phyloP scores from a whole-genome alignment of 2,113 vertebrate species.

The Todiramphus chloris region DNA sequence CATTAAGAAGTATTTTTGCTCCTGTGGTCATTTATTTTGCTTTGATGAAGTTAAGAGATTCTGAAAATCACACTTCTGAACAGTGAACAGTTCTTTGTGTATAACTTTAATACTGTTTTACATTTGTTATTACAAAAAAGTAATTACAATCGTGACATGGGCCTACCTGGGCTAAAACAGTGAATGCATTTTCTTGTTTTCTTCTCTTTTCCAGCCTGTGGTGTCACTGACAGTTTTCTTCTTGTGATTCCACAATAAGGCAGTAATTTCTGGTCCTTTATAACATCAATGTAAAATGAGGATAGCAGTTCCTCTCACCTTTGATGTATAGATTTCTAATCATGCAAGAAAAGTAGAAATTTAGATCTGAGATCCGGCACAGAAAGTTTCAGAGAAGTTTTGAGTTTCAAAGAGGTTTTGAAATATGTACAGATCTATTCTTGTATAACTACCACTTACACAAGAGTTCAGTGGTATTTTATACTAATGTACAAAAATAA shows the following conservation, averaged over 20 bases:
- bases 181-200: not conserved
- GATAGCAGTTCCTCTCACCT: not conserved
- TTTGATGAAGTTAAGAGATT: not conserved
- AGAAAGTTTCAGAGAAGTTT: not conserved
- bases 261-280: not conserved
- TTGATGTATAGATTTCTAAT: not conserved
- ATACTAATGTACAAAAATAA: not conserved
- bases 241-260: not conserved
- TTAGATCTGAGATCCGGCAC: not conserved
- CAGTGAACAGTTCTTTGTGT: not conserved
- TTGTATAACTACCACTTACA: not conserved
- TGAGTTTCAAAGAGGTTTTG: too few species aligned
- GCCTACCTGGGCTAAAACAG: not conserved
- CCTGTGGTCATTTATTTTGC: not conserved
- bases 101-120: not conserved
- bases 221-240: not conserved
- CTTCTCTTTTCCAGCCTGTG: not conserved
- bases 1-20: not conserved
- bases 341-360: not conserved
- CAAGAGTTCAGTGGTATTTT: not conserved
- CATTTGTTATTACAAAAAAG: not conserved
- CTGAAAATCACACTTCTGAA: not conserved
- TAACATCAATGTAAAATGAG: not conserved
- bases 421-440: not conserved
- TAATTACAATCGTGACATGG: rapidly evolving